Percentiles rank a stretch among this genome's conserved stretches.
Evolutionary conservation across 2,888 invertebrate species (phyloP).

Genomic region (Ceraclea dissimilis): DNA sequence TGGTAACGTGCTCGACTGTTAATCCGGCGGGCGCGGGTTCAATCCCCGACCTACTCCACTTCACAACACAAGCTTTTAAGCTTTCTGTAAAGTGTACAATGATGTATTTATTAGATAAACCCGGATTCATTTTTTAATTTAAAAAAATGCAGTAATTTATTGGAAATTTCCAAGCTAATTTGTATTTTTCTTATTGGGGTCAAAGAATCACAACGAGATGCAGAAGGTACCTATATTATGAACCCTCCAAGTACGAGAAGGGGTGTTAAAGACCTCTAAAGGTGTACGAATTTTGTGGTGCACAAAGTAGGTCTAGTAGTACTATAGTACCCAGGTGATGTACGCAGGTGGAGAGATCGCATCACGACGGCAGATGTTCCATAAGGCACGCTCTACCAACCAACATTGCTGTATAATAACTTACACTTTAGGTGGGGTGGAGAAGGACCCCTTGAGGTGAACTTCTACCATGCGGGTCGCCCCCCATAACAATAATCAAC

Average conservation of each 20-base stretch:
- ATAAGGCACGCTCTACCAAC: slow-evolving; percentile 17
- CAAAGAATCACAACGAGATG: no score
- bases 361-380: slow-evolving; percentile 14
- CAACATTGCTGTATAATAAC: background rate
- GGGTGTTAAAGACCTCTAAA: background rate
- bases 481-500: background rate
- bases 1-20: no score
- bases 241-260: background rate
- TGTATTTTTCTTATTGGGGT: no score
- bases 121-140: no score
- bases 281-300: slow-evolving; percentile 2
- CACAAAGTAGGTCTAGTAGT: background rate
- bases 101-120: no score
- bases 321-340: slow-evolving; percentile 11
- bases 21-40: no score
- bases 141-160: no score
- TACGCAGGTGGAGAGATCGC: slow-evolving; percentile 13
- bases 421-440: background rate
- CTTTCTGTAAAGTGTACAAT: no score
- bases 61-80: no score
- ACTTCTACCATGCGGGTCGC: background rate
- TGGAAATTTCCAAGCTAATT: no score
- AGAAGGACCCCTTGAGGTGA: slow-evolving; percentile 1
- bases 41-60: no score
- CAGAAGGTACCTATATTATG: no score